phyloP scores from a whole-genome alignment of 2,888 invertebrate species.

The Anoplius nigerrimus region DNA sequence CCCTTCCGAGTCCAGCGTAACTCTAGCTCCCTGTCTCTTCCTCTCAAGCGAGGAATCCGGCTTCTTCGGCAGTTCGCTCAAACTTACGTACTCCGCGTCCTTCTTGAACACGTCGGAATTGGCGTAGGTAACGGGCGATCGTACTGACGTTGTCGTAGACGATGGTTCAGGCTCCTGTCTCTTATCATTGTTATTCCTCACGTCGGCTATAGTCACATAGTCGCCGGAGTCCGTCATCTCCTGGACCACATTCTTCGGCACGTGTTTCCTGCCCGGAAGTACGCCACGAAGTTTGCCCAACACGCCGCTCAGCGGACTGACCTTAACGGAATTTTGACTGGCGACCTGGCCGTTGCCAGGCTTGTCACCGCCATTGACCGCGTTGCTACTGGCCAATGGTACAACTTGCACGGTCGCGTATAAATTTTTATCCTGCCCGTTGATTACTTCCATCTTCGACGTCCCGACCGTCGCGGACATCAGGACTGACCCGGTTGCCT shows the following conservation, averaged over 20 bases:
- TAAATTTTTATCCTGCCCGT: constrained; percentile 71
- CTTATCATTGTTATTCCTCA: constrained; percentile 86
- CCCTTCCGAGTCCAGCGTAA: constrained; percentile 89
- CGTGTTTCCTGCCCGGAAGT: constrained; percentile 70
- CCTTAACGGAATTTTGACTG: constrained; percentile 48
- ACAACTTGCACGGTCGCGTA: constrained; percentile 72
- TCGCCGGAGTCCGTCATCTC: constrained; percentile 81
- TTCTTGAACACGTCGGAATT: constrained; percentile 81
- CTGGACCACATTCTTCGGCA: constrained; percentile 39
- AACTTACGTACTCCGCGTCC: constrained; percentile 87
- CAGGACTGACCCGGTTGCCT: constrained; percentile 61
- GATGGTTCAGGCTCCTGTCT: constrained; percentile 51
- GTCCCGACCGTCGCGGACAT: constrained; percentile 73
- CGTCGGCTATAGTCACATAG: constrained; percentile 91
- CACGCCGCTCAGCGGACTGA: constrained; percentile 82
- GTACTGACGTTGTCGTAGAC: constrained; percentile 39
- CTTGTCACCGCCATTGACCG: constrained; percentile 20
- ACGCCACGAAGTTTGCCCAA: constrained; percentile 82
- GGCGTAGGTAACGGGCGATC: constrained; percentile 75
- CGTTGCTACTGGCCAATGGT: constrained; percentile 37
- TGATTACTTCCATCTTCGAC: constrained; percentile 72
- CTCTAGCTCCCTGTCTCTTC: constrained; percentile 84
- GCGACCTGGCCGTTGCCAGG: constrained; percentile 18
- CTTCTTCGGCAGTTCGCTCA: constrained; percentile 84
- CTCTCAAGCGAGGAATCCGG: constrained; percentile 77